Evolutionary conservation across 2,113 vertebrate species (phyloP), one percentile per base, ranked within the genome.

Genomic region (Eptatretus burgeri): DNA sequence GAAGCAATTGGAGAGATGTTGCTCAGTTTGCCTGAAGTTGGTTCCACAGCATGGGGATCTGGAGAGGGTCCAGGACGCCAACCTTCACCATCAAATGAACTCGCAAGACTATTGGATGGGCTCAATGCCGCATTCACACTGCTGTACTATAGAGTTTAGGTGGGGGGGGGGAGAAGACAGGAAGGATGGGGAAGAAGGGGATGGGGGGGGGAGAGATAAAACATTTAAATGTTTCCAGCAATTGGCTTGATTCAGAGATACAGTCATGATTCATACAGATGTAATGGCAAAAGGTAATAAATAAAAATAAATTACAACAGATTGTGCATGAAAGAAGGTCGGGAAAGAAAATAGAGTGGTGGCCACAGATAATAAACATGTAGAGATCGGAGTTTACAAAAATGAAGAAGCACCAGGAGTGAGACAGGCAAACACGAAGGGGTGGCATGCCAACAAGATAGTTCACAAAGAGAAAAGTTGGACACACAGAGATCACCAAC

Each of bases 61-160:
- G 64, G 64, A 17, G 65, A 66, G 27, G 69, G 74, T 12, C 72
- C 73, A 0, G 73, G 75, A 13, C 63, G 56, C 67, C 67, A 69
- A 66, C 64, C 63, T 13, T 66, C 65, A 20, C 68, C 66, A 62
- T 68, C 67, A 13, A 53, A 51, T 2, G 66, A 62, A 64, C 66
- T 69, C 51, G 64, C 66, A 9, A 64, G 64, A 56, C 51, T 65
- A 51, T 63, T 68, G 9, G 63, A 66, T 17, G 64, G 66, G 60
- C 64, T 52, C 16, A 63, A 50, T 18, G 51, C 66, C n/a, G 63
- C 64, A 18, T 65, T 65, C 50, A 63, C 65, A 72, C 75, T 65
- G 20, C 63, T 66, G 49, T 69, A 67, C 51, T 69, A 7, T 41
- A 41, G 27, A 41, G 66, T 63, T 63, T 64, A 14, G 51, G 17